Percentiles rank a stretch among this genome's conserved stretches.
Conservation (phyloP, 2,888 invertebrate species). For the Parasteatoda lunata region DNA sequence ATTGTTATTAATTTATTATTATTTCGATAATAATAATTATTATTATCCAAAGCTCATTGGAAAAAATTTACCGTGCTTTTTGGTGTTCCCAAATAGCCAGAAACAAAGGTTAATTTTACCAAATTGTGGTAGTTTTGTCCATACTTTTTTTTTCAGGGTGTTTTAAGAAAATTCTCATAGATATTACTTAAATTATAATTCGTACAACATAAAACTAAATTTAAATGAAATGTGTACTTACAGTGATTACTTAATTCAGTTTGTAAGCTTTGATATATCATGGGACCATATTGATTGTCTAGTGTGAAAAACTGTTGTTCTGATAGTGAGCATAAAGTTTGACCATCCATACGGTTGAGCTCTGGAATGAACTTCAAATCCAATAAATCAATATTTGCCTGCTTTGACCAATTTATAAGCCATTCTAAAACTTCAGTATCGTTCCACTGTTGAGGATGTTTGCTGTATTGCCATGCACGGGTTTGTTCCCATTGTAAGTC, state of each 20-base stretch:
- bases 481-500: conserved; percentile 43
- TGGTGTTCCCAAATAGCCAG: too few relatives aligned
- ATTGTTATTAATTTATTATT: too few relatives aligned
- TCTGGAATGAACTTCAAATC: conserved; percentile 59
- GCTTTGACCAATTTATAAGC: conserved; percentile 56
- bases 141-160: too few relatives aligned
- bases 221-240: conserved; percentile 12
- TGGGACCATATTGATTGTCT: conserved; percentile 44
- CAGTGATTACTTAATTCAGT: conserved; percentile 52
- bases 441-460: conserved; percentile 57
- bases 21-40: too few relatives aligned
- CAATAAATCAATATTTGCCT: conserved; percentile 43
- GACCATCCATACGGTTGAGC: conserved; percentile 57
- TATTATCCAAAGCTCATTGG: too few relatives aligned
- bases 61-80: too few relatives aligned
- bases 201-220: too few relatives aligned
- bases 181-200: not conserved
- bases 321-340: conserved; percentile 40
- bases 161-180: not conserved
- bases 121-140: too few relatives aligned
- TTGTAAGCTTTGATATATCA: conserved; percentile 53
- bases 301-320: conserved; percentile 47
- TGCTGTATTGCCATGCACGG: conserved; percentile 39
- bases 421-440: conserved; percentile 50
- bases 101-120: too few relatives aligned